Evolutionary conservation across 2,113 vertebrate genomes (phyloP).

Genomic region (Nothocercus nigrocapillus): DNA sequence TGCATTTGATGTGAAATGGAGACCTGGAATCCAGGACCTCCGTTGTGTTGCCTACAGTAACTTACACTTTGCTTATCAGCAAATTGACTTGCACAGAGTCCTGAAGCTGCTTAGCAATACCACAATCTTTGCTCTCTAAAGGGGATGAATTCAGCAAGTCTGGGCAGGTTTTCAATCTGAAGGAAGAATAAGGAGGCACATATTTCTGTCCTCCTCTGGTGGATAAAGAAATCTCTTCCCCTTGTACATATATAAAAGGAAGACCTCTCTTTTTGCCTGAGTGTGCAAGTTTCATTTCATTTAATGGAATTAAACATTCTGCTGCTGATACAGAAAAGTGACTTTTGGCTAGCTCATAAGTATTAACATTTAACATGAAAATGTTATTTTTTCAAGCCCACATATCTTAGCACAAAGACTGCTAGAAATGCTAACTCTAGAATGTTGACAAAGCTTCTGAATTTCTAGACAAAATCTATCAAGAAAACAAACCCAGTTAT

Average conservation of each 20-base stretch:
- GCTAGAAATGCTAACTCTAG: neutral
- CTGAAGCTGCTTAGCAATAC: neutral
- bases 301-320: neutral
- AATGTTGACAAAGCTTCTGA: neutral
- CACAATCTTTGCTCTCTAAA: neutral
- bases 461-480: neutral
- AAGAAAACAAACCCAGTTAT: neutral
- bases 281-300: neutral
- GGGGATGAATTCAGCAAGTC: neutral
- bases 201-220: neutral
- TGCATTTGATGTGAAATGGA: neutral
- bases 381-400: neutral
- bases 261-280: neutral
- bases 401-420: neutral
- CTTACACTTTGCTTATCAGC: neutral
- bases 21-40: neutral
- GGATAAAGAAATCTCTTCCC: neutral
- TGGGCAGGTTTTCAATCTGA: neutral
- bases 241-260: fast-evolving
- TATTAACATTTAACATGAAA: neutral
- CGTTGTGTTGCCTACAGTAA: neutral
- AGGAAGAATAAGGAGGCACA: neutral
- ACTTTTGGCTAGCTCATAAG: neutral
- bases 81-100: neutral
- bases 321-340: neutral